Conservation (phyloP, 2,888 invertebrate species). For the Colletes collaris region DNA sequence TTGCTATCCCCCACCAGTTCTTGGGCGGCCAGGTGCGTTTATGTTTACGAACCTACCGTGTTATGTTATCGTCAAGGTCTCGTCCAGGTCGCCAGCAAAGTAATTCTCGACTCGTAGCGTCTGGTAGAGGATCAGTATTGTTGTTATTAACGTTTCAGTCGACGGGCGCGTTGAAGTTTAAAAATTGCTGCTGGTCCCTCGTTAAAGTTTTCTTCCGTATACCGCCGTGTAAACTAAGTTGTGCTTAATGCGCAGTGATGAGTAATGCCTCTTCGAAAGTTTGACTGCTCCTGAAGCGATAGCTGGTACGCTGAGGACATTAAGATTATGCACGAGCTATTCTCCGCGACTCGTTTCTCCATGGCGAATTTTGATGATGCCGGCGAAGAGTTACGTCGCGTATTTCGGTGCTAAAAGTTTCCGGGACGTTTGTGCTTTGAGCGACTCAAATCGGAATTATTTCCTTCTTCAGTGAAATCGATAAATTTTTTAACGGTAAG, state of each 20-base stretch:
- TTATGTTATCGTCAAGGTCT: no score
- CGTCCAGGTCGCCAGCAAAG: no score
- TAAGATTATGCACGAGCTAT: slow-evolving; percentile 35
- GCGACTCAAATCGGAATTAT: neutral
- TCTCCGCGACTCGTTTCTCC: slow-evolving; percentile 14
- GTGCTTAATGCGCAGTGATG: slow-evolving; percentile 28
- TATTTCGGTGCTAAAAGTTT: neutral
- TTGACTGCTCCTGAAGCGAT: slow-evolving; percentile 26
- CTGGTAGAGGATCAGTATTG: neutral
- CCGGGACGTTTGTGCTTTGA: neutral
- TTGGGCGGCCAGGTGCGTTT: no score
- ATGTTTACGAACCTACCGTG: no score
- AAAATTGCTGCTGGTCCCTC: neutral
- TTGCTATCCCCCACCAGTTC: no score
- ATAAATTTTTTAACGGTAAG: no score
- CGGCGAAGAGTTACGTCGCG: neutral
- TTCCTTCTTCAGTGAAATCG: neutral
- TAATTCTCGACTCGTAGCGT: no score
- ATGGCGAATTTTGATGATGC: slow-evolving; percentile 28
- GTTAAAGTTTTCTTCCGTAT: slow-evolving; percentile 12
- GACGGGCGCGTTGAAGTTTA: neutral
- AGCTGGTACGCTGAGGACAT: slow-evolving; percentile 24
- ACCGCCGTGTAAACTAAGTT: slow-evolving; percentile 17
- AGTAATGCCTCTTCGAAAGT: slow-evolving; percentile 36
- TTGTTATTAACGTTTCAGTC: neutral